Percentiles rank a stretch among this genome's conserved stretches.
These are phyloP conservation scores for Sebastes cheni DNA, from an alignment of 2,797 vertebrate species.

Conservation along the genomic window DNA sequence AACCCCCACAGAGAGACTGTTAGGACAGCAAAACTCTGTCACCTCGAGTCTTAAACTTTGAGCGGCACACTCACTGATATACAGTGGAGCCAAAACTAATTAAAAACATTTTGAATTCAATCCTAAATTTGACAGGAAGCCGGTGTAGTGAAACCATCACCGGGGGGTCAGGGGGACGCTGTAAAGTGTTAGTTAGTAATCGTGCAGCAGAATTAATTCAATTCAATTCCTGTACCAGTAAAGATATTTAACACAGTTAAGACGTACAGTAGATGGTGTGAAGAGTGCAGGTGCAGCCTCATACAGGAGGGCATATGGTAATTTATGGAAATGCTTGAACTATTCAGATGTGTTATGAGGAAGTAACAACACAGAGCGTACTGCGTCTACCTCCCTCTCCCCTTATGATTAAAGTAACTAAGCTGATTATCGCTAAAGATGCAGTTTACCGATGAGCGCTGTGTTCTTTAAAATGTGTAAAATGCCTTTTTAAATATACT, in stretches of 20 bases:
- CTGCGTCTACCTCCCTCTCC: neutral
- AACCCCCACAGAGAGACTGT: neutral
- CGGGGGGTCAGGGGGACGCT: rapidly evolving
- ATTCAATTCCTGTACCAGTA: neutral
- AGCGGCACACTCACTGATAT: neutral
- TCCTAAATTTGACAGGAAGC: neutral
- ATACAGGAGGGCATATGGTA: neutral
- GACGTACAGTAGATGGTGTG: neutral
- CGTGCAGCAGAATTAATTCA: neutral
- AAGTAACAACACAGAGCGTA: neutral
- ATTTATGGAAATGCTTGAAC: slow-evolving; percentile 45
- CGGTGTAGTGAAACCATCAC: neutral
- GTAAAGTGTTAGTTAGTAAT: neutral
- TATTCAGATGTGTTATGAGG: slow-evolving; percentile 43
- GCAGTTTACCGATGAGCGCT: neutral
- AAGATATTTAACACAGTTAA: neutral
- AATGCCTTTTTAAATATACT: neutral
- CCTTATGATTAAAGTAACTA: slow-evolving; percentile 7
- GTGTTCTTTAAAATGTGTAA: neutral
- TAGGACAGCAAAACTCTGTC: neutral
- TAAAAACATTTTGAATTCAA: neutral
- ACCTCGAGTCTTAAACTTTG: neutral
- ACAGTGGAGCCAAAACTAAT: neutral
- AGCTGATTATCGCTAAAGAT: slow-evolving; percentile 25
- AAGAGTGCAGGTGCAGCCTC: neutral